Conservation (phyloP, 2,113 vertebrate species). For the Periophthalmus modestus region DNA sequence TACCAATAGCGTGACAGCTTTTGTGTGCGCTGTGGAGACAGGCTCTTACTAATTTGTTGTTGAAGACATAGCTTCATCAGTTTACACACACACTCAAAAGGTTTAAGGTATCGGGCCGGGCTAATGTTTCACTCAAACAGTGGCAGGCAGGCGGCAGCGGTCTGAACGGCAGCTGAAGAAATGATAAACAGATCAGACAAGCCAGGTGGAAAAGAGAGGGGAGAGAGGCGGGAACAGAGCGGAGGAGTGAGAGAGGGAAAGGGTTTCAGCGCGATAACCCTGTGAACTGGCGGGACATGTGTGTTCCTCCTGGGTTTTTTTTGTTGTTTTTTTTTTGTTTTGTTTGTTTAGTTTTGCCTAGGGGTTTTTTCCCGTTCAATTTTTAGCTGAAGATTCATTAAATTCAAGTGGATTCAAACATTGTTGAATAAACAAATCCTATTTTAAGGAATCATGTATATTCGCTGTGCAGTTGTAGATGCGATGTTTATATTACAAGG, state of each 20-base stretch:
- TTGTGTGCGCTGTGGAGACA: constrained; percentile 27
- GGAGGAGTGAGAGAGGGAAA: constrained; percentile 19
- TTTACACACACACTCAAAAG: constrained; percentile 41
- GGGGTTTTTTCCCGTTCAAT: constrained; percentile 15
- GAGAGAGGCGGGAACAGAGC: constrained; percentile 40
- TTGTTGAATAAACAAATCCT: not conserved
- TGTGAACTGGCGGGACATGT: constrained; percentile 58
- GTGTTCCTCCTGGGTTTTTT: too few relatives aligned
- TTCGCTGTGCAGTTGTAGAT: not conserved
- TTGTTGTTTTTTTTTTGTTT: too few relatives aligned
- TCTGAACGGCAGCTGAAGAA: constrained; percentile 38
- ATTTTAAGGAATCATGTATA: not conserved
- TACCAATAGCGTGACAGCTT: constrained; percentile 59
- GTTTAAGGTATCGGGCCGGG: constrained; percentile 62
- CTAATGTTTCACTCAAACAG: constrained; percentile 73
- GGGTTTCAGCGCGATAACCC: constrained; percentile 60
- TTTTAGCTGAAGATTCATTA: constrained; percentile 51
- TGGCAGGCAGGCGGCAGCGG: constrained; percentile 32
- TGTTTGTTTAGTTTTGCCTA: too few relatives aligned
- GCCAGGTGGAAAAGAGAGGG: constrained; percentile 22
- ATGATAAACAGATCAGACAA: constrained; percentile 21
- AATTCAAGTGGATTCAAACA: not conserved
- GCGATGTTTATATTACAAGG: not conserved
- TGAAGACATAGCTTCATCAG: constrained; percentile 46
- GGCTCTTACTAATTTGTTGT: constrained; percentile 48